These are phyloP conservation scores for Schlechtendalia chinensis DNA, from an alignment of 1,140 invertebrate species.

Conservation along the genomic window DNA sequence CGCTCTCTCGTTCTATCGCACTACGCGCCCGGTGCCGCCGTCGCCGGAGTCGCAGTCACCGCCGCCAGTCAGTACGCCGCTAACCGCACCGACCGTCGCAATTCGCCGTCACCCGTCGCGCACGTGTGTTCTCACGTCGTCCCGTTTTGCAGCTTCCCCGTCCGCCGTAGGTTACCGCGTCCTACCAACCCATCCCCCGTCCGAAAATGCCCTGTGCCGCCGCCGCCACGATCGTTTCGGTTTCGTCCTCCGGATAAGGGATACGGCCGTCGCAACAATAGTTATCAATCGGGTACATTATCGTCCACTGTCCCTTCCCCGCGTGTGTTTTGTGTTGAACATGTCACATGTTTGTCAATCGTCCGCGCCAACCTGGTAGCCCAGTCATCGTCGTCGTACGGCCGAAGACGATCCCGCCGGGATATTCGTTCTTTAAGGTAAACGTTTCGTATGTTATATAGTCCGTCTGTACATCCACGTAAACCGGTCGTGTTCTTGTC, in stretches of 20 bases:
- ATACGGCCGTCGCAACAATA: too few relatives aligned
- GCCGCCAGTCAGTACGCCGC: slow-evolving; percentile 19
- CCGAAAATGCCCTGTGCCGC: neutral
- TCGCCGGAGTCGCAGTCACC: neutral
- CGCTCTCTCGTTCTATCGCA: neutral
- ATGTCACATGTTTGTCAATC: too few relatives aligned
- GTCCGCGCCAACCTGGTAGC: neutral
- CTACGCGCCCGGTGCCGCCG: slow-evolving; percentile 4
- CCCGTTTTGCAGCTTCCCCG: neutral
- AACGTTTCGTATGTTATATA: neutral
- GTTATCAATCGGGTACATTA: too few relatives aligned
- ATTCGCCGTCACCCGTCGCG: neutral
- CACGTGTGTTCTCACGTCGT: too few relatives aligned
- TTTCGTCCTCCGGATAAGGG: neutral
- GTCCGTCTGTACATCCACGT: too few relatives aligned
- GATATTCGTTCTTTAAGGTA: slow-evolving; percentile 40
- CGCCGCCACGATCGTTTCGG: neutral
- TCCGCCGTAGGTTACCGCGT: neutral
- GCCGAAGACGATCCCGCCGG: slow-evolving; percentile 29
- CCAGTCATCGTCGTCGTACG: neutral
- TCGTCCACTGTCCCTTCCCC: too few relatives aligned
- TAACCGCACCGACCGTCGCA: neutral
- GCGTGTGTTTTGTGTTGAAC: slow-evolving; percentile 5
- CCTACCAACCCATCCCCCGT: neutral
- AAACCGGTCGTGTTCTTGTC: too few relatives aligned